phyloP scores from a whole-genome alignment of 2,797 vertebrate species.

The Huso huso region DNA sequence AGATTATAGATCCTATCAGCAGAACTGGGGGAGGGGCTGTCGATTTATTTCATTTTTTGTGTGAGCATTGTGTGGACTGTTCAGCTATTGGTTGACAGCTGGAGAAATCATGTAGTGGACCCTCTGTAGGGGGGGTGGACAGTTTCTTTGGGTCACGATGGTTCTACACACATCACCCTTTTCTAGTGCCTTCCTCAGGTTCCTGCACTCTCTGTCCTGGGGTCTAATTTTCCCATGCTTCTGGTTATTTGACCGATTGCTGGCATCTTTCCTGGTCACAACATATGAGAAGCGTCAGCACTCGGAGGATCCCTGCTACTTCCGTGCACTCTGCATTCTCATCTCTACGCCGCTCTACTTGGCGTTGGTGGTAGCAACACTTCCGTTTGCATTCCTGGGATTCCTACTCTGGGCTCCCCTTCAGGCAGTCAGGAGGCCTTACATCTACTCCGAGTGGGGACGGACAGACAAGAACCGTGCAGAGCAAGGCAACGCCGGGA shows the following conservation, averaged over 20 bases:
- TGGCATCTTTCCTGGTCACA: conserved; percentile 84
- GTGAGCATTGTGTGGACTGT: conserved; percentile 18
- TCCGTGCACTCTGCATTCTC: conserved; percentile 76
- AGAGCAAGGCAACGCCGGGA: conserved; percentile 57
- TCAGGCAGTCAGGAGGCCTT: conserved; percentile 77
- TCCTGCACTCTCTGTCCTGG: conserved; percentile 91
- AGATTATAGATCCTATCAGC: conserved; percentile 24
- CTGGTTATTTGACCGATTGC: conserved; percentile 85
- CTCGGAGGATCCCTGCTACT: conserved; percentile 84
- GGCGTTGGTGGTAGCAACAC: conserved; percentile 73
- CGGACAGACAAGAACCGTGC: conserved; percentile 67
- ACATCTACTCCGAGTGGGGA: conserved; percentile 73
- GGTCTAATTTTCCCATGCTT: conserved; percentile 93
- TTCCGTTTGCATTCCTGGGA: conserved; percentile 86
- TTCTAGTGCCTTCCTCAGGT: conserved; percentile 84
- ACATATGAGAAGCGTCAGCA: conserved; percentile 83
- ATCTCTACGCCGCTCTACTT: conserved; percentile 81
- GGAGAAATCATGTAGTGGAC: conserved; percentile 81
- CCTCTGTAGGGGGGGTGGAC: conserved; percentile 41
- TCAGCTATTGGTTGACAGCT: conserved; percentile 19
- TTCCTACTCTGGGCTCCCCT: conserved; percentile 89
- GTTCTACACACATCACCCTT: conserved; percentile 90
- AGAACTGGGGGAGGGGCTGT: conserved; percentile 23
- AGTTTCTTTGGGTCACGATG: conserved; percentile 69
- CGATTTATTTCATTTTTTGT: conserved; percentile 13